Evolutionary conservation across 2,113 vertebrate species (phyloP), one percentile per base, ranked within the genome.

Genomic region (Uria lomvia): DNA sequence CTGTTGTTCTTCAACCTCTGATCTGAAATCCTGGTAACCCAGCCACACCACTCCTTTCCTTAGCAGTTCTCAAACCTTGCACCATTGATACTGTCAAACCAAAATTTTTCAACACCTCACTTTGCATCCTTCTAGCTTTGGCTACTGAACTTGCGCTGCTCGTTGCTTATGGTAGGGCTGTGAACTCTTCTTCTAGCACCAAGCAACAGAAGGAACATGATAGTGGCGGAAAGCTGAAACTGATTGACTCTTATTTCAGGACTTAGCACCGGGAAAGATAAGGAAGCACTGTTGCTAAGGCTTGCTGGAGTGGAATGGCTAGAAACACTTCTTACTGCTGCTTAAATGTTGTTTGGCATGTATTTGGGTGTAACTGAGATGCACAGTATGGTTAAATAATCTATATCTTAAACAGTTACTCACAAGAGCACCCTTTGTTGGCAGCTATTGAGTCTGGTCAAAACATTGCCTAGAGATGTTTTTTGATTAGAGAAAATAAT

Each of bases 191-290:
- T 59, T 52, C 34, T 66, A 77, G 77, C 70, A 56, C 73, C 36
- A 85, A 47, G 90, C 60, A 87, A 47, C 90, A 81, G 70, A 55
- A 66, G 68, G 90, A 85, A 95, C 53, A 55, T 58, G 89, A 85
- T 90, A 87, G 70, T 16, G 12, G 29, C 91, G 66, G 84, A 90
- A 94, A 94, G 77, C 40, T 91, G 93, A 95, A 95, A 80, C 62
- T 81, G 52, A 79, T 94, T 97, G 56, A 72, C 83, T 95, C 76
- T 58, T 66, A 45, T 89, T 87, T 94, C 86, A 86, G 52, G 47
- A 75, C 40, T 42, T 88, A 47, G 87, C 66, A 92, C 27, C 43
- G 53, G 70, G 58, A 63, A 86, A 79, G 90, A 91, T 72, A 93
- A 60, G 40, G 58, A 91, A 90, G 36, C 30, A 3, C 34, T 60